Evolutionary conservation across 1,140 invertebrate genomes (phyloP).

Genomic region (Philopotamus ludificatus): DNA sequence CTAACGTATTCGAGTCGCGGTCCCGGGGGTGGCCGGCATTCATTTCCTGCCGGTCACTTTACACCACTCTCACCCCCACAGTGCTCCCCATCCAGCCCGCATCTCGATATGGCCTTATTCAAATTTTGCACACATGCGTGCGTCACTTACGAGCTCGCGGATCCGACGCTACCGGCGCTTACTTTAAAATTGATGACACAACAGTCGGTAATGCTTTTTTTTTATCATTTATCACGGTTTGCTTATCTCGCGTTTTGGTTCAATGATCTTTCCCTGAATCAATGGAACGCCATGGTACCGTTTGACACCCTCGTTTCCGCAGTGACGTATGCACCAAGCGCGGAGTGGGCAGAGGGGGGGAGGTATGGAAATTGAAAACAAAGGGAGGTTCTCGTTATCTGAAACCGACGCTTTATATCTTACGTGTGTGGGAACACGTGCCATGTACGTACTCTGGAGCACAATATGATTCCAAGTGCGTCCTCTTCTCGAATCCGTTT

Average conservation of each 20-base stretch:
- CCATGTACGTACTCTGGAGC: background rate
- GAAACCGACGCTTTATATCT: conserved; percentile 21
- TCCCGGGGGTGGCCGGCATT: conserved; percentile 30
- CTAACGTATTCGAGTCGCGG: conserved; percentile 29
- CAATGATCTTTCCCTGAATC: conserved; percentile 4
- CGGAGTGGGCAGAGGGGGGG: conserved; percentile 13
- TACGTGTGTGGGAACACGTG: conserved; percentile 4
- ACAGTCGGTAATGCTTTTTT: background rate
- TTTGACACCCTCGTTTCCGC: conserved; percentile 12
- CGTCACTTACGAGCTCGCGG: too few species aligned
- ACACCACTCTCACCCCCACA: background rate
- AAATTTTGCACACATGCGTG: background rate
- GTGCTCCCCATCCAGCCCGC: background rate
- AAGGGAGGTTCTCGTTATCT: conserved; percentile 24
- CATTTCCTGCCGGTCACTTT: conserved; percentile 40
- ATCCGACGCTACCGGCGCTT: background rate
- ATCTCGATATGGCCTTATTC: background rate
- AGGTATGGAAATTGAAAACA: conserved; percentile 34
- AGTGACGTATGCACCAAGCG: conserved; percentile 23
- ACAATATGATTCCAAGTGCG: background rate
- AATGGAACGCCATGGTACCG: background rate
- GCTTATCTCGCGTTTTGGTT: conserved; percentile 16
- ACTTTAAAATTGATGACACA: too few species aligned
- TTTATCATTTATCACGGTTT: background rate
- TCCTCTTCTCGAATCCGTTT: too few species aligned